Base-by-base conservation (phyloP, 2,797 vertebrate genomes). In the Neosilurus hyrtlii region DNA sequence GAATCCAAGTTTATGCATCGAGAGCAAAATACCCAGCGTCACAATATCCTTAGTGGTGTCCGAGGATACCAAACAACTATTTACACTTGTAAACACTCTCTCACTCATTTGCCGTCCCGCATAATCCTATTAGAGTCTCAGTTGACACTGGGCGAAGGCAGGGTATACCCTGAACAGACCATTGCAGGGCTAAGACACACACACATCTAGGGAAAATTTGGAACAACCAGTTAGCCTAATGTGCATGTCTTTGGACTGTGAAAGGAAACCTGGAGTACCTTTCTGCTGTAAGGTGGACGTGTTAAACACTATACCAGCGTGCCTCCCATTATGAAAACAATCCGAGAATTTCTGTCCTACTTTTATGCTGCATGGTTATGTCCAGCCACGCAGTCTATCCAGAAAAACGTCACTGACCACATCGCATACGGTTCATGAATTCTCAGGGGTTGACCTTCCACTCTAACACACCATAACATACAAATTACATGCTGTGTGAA, bases 241-340 rank as follows among this genome's bases (percentile, higher is more conserved):
- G 43, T 43, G 43, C 1, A 43, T 8, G 8, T 43, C 43, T 43
- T 43, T 43, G 43, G 43, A 43, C 43, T 43, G 43, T 43, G 43
- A 43, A 4, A 43, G 43, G 43, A 43, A 43, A 43, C 43, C 43
- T 43, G 43, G 43, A 8, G 43, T 43, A 43, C 43, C 43, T 43
- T 43, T 8, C 4, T 43, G 43, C 43, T 43, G 43, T 43, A 43
- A 43, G 8, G 8, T 43, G 43, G 43, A 8, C 8, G 43, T 43
- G 43, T 4, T 43, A 43, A 43, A 43, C 43, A 43, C 43, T 43
- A 43, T 5, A 43, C 43, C 43, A 43, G 43, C 8, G 43, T 43
- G 43, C 43, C 8, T 1, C 43, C 43, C 43, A 81, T 67, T 80
- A 70, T 56, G 22, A 67, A 82, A 85, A 82, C 68, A 85, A 70